These are phyloP conservation scores for Jacana jacana DNA, from an alignment of 2,113 vertebrate genomes.

Conservation along the genomic window DNA sequence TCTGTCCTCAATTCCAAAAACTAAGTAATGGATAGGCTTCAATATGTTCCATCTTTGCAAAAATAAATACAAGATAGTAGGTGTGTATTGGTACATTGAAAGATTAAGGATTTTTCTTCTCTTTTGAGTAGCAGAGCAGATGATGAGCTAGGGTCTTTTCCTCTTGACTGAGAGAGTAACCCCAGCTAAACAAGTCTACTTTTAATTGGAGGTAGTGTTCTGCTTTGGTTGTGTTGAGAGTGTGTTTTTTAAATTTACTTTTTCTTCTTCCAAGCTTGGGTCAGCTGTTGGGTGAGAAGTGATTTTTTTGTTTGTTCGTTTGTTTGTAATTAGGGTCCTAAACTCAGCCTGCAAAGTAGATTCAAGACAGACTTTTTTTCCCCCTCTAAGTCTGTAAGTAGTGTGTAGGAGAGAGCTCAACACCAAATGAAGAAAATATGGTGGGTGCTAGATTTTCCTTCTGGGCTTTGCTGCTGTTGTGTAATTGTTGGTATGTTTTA, in stretches of 20 bases:
- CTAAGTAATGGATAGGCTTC: neutral
- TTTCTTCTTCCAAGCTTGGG: neutral
- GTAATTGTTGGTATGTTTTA: neutral
- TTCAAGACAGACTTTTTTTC: neutral
- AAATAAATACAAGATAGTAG: neutral
- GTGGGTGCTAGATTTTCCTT: neutral
- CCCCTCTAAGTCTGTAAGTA: neutral
- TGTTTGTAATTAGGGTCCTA: neutral
- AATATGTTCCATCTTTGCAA: neutral
- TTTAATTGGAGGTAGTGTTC: neutral
- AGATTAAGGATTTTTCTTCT: neutral
- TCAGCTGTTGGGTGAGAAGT: neutral
- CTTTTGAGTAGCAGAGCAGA: neutral
- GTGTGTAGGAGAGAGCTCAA: neutral
- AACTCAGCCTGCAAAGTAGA: neutral
- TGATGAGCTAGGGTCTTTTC: rapidly evolving
- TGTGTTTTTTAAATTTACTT: neutral
- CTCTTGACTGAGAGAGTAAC: neutral
- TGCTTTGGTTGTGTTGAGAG: neutral
- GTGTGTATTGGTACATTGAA: neutral
- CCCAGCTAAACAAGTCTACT: neutral
- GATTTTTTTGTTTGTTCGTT: too few species aligned
- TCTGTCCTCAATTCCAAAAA: neutral
- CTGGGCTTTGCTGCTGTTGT: neutral
- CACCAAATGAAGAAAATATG: neutral